These are phyloP conservation scores for Acropternis orthonyx DNA, from an alignment of 2,797 vertebrate species.

Conservation along the genomic window DNA sequence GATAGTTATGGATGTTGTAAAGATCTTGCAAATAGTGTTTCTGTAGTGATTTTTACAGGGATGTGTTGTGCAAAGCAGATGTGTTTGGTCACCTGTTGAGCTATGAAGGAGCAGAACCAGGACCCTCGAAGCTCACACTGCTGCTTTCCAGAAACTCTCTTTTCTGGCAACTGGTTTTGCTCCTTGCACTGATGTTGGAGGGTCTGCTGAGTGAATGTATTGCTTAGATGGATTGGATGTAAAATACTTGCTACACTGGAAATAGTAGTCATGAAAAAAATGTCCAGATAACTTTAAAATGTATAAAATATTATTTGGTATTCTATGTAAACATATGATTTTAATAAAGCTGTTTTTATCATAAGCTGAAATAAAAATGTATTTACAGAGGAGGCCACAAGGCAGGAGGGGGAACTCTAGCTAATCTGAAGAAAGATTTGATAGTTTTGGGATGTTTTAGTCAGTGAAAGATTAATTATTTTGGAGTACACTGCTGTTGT, in stretches of 20 bases:
- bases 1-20: background rate
- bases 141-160: background rate
- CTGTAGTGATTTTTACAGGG: constrained; percentile 6
- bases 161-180: background rate
- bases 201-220: background rate
- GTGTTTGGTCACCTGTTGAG: constrained; percentile 38
- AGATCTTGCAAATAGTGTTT: background rate
- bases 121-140: background rate
- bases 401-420: background rate
- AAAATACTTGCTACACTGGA: background rate
- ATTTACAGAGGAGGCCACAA: constrained; percentile 53
- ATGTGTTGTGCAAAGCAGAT: background rate
- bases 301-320: background rate
- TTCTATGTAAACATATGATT: constrained; percentile 29
- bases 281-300: background rate
- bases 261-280: background rate
- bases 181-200: background rate
- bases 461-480: constrained; percentile 53
- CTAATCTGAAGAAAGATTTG: constrained; percentile 32
- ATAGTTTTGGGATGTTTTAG: constrained; percentile 44
- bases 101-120: background rate
- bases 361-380: constrained; percentile 50
- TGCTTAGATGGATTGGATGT: background rate
- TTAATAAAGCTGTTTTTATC: constrained; percentile 60
- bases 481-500: constrained; percentile 11